Percentiles rank a stretch among this genome's conserved stretches.
phyloP scores from a whole-genome alignment of 2,888 invertebrate genomes.

The Pandemis heparana region DNA sequence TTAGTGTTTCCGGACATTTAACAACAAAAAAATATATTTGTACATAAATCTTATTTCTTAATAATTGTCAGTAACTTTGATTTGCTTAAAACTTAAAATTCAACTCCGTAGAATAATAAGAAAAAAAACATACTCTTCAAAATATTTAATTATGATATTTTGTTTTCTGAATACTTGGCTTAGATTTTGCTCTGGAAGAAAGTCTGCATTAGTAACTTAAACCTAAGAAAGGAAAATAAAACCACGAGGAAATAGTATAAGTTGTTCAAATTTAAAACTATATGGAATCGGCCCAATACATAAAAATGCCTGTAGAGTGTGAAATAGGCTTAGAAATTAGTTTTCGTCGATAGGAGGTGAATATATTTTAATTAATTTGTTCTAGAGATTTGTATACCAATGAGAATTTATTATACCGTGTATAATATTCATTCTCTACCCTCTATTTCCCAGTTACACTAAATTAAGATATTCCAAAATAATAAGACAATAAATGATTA shows the following conservation, averaged over 20 bases:
- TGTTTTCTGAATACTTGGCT: conserved; percentile 19
- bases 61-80: neutral
- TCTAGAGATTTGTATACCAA: neutral
- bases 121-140: neutral
- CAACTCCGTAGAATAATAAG: neutral
- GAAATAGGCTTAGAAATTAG: neutral
- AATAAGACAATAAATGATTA: neutral
- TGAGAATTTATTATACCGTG: neutral
- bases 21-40: neutral
- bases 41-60: neutral
- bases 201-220: conserved; percentile 23
- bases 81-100: neutral
- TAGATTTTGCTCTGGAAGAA: conserved; percentile 18
- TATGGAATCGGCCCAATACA: neutral
- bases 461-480: neutral
- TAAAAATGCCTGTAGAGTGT: neutral
- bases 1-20: neutral
- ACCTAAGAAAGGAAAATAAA: conserved; percentile 11
- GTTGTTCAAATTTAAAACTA: neutral
- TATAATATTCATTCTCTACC: neutral
- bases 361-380: neutral
- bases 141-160: neutral
- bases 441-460: too few species aligned
- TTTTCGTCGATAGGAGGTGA: neutral
- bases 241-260: neutral